A percentile compares a stretch with the other conserved stretches of the same genome.
Conservation (phyloP, 92 coral and sea anemone species). For the Porites lobata region DNA sequence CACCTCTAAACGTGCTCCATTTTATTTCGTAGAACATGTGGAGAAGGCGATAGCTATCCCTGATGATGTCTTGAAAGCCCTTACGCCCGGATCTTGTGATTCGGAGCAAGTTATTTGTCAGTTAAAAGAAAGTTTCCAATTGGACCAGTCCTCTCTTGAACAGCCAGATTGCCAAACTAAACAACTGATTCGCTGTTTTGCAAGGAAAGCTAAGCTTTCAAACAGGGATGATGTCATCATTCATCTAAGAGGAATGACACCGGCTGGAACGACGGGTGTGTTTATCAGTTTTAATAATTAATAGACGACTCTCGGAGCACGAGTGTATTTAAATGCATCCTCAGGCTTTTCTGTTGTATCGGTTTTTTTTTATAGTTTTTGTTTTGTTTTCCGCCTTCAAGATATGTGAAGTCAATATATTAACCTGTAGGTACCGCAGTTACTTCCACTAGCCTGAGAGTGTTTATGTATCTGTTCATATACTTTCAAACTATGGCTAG, state of each 20-base stretch:
- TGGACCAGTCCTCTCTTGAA: slow-evolving; percentile 5
- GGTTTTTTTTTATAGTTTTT: too few species aligned
- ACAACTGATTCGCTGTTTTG: slow-evolving; percentile 7
- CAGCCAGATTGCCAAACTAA: slow-evolving; percentile 1
- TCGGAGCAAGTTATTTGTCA: background rate
- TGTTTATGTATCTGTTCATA: background rate
- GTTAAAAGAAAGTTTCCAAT: background rate
- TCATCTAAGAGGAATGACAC: slow-evolving; percentile 10
- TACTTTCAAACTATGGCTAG: too few species aligned
- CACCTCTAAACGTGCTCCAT: too few species aligned
- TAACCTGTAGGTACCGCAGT: too few species aligned
- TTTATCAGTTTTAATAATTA: background rate
- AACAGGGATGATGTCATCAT: background rate
- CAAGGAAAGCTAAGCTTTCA: background rate
- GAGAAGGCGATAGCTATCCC: background rate
- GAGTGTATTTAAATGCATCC: background rate
- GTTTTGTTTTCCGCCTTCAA: too few species aligned
- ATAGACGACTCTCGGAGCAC: background rate
- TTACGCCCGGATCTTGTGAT: background rate
- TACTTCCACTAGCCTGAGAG: background rate
- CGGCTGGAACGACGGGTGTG: slow-evolving; percentile 51
- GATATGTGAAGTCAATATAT: too few species aligned
- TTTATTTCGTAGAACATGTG: background rate
- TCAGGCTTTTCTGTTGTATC: background rate
- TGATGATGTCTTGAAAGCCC: background rate